These are phyloP conservation scores for Rattus rattus DNA, from an alignment of 2,113 vertebrate species.

Conservation along the genomic window DNA sequence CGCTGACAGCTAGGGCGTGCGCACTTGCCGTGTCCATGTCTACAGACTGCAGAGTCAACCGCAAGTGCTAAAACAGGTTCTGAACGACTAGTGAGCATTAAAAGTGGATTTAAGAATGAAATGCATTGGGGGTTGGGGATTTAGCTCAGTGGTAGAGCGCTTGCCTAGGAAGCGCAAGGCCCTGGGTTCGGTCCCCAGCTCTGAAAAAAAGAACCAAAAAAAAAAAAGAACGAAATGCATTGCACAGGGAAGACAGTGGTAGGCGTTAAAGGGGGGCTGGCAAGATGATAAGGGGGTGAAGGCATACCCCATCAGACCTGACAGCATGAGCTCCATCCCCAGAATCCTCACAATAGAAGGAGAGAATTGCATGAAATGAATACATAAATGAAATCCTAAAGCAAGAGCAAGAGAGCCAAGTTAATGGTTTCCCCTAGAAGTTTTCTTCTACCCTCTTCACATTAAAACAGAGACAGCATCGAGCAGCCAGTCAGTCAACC, in stretches of 20 bases:
- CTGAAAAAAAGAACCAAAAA: too few species aligned
- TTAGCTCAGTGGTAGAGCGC: too few species aligned
- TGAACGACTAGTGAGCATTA: not conserved
- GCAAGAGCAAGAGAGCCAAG: not conserved
- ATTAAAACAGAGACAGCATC: not conserved
- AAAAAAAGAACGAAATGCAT: not conserved
- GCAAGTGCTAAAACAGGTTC: not conserved
- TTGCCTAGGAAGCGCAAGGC: too few species aligned
- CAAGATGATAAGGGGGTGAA: not conserved
- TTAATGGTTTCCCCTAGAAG: not conserved
- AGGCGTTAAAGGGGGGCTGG: not conserved
- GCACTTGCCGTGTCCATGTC: accelerated
- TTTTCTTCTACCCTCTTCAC: not conserved
- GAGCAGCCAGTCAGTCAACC: not conserved
- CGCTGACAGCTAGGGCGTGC: not conserved
- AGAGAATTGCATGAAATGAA: not conserved
- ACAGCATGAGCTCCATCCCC: not conserved
- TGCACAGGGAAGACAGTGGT: not conserved
- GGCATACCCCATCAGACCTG: not conserved
- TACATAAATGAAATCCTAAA: not conserved
- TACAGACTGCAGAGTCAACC: too few species aligned
- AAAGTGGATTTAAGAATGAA: not conserved
- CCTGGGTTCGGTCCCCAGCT: too few species aligned
- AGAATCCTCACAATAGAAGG: not conserved
- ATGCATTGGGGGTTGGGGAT: too few species aligned